Evolutionary conservation across 2,113 vertebrate genomes (phyloP).

Genomic region (Dipodomys merriami): DNA sequence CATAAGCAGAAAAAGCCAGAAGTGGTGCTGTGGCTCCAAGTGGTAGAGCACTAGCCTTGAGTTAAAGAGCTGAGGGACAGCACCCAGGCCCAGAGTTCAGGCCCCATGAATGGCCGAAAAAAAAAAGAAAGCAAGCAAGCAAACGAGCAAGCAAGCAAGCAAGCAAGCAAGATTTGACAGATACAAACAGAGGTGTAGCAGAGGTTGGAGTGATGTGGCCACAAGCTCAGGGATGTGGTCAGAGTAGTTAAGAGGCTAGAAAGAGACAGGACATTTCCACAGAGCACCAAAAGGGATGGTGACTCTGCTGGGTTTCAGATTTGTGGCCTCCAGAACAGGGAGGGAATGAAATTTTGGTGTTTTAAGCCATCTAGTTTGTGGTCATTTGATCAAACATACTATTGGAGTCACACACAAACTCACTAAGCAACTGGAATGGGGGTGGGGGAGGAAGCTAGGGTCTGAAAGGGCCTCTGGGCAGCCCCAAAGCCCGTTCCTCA

Average conservation of each 20-base stretch:
- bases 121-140: too few relatives aligned
- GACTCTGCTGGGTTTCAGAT: not conserved
- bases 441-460: not conserved
- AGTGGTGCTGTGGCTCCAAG: too few relatives aligned
- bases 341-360: not conserved
- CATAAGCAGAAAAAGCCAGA: too few relatives aligned
- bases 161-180: not conserved
- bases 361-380: not conserved
- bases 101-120: too few relatives aligned
- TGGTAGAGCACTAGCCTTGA: too few relatives aligned
- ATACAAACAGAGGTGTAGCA: not conserved
- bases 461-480: not conserved
- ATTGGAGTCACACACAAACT: not conserved
- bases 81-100: too few relatives aligned
- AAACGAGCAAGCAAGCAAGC: too few relatives aligned
- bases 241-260: too few relatives aligned
- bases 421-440: not conserved
- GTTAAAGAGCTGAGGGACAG: too few relatives aligned
- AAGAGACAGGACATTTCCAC: not conserved
- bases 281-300: accelerated
- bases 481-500: not conserved
- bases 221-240: not conserved
- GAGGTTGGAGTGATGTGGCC: not conserved
- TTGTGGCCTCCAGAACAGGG: not conserved
- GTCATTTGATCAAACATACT: not conserved